phyloP scores from a whole-genome alignment of 2,113 vertebrate species.

The Monopterus albus region DNA sequence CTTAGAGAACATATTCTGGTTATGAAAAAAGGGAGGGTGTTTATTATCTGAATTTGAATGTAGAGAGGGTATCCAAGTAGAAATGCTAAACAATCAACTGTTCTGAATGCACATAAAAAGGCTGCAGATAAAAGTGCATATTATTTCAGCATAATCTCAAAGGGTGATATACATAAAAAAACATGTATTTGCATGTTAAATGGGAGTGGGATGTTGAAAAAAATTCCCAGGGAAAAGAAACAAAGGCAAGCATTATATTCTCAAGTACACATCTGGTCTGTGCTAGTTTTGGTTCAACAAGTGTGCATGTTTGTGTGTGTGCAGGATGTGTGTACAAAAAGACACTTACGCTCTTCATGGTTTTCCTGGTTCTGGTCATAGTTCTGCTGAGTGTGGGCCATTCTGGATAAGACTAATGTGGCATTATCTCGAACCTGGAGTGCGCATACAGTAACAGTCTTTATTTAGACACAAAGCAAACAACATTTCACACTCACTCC shows the following conservation, averaged over 20 bases:
- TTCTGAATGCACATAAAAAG: constrained; percentile 45
- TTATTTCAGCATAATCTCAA: constrained; percentile 49
- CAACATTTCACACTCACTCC: constrained; percentile 2
- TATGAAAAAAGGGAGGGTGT: constrained; percentile 24
- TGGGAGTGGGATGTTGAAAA: constrained; percentile 48
- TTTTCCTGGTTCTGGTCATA: constrained; percentile 96
- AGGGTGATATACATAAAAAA: constrained; percentile 50
- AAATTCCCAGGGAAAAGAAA: too few species aligned
- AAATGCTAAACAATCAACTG: constrained; percentile 48
- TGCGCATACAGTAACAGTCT: constrained; percentile 42
- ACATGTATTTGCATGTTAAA: constrained; percentile 70
- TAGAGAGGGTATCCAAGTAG: constrained; percentile 17
- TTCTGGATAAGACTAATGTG: constrained; percentile 91
- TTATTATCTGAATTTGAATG: constrained; percentile 42
- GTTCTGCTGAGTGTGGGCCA: constrained; percentile 88
- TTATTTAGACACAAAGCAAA: constrained; percentile 18
- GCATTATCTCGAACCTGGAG: constrained; percentile 94
- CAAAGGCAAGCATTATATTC: constrained; percentile 26
- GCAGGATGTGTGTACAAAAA: neutral
- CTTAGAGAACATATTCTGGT: constrained; percentile 33
- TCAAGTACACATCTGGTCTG: constrained; percentile 18
- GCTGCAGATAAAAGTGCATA: constrained; percentile 48
- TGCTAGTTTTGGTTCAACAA: constrained; percentile 18
- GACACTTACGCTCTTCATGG: constrained; percentile 92
- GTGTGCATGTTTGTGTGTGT: neutral